Evolutionary conservation across 2,888 invertebrate genomes (phyloP), one percentile per base, ranked within the genome.

Genomic region (Clostera curtula): DNA sequence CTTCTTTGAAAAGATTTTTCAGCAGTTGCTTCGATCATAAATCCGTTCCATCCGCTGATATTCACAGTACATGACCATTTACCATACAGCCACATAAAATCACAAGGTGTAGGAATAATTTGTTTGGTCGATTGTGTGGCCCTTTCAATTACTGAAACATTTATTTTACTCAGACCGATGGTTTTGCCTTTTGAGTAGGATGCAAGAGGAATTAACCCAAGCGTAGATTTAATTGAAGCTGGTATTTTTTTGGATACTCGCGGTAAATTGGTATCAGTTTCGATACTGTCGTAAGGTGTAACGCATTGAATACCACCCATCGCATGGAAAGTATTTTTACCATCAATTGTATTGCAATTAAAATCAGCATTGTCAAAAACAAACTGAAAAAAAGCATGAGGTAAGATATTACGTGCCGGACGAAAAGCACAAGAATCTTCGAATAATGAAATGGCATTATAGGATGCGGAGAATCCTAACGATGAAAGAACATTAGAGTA

Each of bases 41-140:
- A 65, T 9, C 59, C 60, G 38, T 59, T 58, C 59, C 56, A 65
- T 8, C 61, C 57, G n/a, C n/a, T n/a, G n/a, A n/a, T n/a, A n/a
- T n/a, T n/a, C n/a, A n/a, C n/a, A n/a, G n/a, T n/a, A n/a, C n/a
- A n/a, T n/a, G n/a, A n/a, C 49, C 48, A 55, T 40, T 57, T 57
- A 29, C 47, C 53, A 21, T 49, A 55, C 34, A 55, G 41, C 53
- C 55, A 56, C 34, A 51, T 35, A 28, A 49, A 32, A 44, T 43
- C 36, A 36, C 21, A 21, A 11, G 19, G 14, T 18, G 23, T 11
- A 11, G 29, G 25, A 14, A 26, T 11, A 27, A 32, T 32, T 13
- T 27, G 8, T 30, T 30, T 25, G 30, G 25, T 18, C 18, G 22
- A 13, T 30, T 6, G 13, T 30, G 21, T 16, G 11, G 13, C 12